Evolutionary conservation across 1,140 invertebrate genomes (phyloP), one percentile per base, ranked within the genome.

Genomic region (Lanistes nyassanus): DNA sequence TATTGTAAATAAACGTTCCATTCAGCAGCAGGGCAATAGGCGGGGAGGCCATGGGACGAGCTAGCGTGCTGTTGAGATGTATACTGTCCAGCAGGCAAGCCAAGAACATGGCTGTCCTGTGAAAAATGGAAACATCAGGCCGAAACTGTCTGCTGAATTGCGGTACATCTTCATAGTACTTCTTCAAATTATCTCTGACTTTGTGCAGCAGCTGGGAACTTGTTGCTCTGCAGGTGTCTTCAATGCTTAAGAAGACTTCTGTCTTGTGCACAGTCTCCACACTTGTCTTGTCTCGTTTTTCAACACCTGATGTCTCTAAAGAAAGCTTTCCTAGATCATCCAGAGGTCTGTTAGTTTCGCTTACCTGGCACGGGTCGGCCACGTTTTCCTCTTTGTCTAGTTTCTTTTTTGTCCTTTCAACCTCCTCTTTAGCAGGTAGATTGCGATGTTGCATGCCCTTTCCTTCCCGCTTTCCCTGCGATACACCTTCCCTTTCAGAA

Each of bases 61-160:
- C 66, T n/a, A 89, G 78, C 19, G 88, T 56, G 55, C 84, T 80
- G 74, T 88, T 87, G 16, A 88, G 62, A 68, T 85, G 77, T 6
- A 80, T 55, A 0, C 60, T 56, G 34, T 81, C 79, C 1, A 81
- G 68, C n/a, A 86, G 60, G 58, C 83, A 85, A 23, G 82, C 39
- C 58, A 88, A 85, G 36, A 86, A 83, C 74, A 88, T 87, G 3
- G 84, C 75, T 73, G 83, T 85, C 13, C 73, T 81, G 77, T 89
- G 87, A 47, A 85, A 77, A 13, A 84, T 74, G 13, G 47, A 19
- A 36, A 75, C 70, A 26, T 86, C 81, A 31, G 86, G 74, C 3
- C 60, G 75, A 74, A 80, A 76, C 62, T 76, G 79, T 19, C 71
- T 78, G 21, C 76, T 82, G 56, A 84, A 80, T 47, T 82, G 76